Percentiles rank a stretch among this genome's conserved stretches.
Evolutionary conservation across 2,888 invertebrate species (phyloP).

Genomic region (Eupithecia subfuscata): DNA sequence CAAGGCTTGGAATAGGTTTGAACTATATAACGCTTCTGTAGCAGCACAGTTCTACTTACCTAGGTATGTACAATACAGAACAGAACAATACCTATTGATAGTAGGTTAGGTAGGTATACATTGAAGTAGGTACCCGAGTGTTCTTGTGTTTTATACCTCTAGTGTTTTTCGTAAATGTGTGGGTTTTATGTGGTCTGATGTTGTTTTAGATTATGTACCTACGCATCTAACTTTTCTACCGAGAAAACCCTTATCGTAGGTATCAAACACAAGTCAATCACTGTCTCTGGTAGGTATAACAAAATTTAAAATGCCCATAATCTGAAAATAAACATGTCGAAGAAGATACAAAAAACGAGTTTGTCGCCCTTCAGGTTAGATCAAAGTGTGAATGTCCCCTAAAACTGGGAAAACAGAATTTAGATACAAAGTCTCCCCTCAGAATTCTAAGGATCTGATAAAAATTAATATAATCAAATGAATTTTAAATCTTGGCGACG

Average conservation of each 20-base stretch:
- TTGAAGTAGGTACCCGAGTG: neutral
- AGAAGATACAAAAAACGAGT: slow-evolving; percentile 37
- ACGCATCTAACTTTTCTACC: neutral
- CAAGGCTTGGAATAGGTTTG: slow-evolving; percentile 54
- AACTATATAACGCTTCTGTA: neutral
- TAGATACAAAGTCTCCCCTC: slow-evolving; percentile 47
- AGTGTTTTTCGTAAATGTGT: neutral
- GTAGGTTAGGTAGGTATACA: no score
- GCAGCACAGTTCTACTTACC: neutral
- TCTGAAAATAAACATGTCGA: slow-evolving; percentile 11
- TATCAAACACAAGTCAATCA: neutral
- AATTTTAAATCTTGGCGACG: slow-evolving; percentile 42
- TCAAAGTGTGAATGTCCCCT: slow-evolving; percentile 54
- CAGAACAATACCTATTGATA: no score
- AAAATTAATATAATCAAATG: slow-evolving; percentile 56
- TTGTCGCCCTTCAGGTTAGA: slow-evolving; percentile 53
- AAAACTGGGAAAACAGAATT: slow-evolving; percentile 25
- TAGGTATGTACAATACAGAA: no score
- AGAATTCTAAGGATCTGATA: slow-evolving; percentile 56
- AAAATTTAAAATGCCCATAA: slow-evolving; percentile 3
- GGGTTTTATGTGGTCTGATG: neutral
- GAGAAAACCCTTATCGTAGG: neutral
- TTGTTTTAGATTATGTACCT: neutral
- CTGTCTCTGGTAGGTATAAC: neutral
- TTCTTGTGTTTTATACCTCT: neutral